phyloP scores from a whole-genome alignment of 2,113 vertebrate species.

The Ageneiosus marmoratus region DNA sequence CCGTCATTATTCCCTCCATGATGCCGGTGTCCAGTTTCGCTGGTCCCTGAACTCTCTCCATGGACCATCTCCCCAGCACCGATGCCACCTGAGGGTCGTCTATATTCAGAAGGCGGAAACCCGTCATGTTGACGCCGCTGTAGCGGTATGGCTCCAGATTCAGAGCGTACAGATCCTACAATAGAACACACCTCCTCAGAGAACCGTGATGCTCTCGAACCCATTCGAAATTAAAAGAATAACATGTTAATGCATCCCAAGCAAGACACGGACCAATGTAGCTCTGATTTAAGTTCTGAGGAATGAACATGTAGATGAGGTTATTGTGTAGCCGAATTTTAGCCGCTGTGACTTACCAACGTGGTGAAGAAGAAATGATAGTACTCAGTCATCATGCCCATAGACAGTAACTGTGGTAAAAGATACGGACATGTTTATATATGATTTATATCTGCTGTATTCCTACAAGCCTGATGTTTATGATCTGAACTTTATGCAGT shows the following conservation, averaged over 20 bases:
- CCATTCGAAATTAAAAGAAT: too few species aligned
- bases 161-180: constrained; percentile 90
- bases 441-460: too few species aligned
- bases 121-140: constrained; percentile 97
- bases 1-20: constrained; percentile 92
- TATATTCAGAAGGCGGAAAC: constrained; percentile 89
- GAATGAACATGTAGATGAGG: too few species aligned
- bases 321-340: background rate
- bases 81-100: constrained; percentile 84
- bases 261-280: too few species aligned
- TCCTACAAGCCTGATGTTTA: too few species aligned
- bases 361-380: constrained; percentile 99
- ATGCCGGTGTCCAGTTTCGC: constrained; percentile 85
- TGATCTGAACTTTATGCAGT: too few species aligned
- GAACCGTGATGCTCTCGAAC: too few species aligned
- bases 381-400: constrained; percentile 99
- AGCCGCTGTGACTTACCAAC: constrained; percentile 78
- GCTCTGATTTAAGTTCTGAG: too few species aligned
- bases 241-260: too few species aligned
- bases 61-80: constrained; percentile 91
- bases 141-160: constrained; percentile 96
- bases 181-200: background rate
- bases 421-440: background rate
- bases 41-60: constrained; percentile 90
- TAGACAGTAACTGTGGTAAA: constrained; percentile 79